Evolutionary conservation across 2,113 vertebrate genomes (phyloP).

Genomic region (Hepsetus odoe): DNA sequence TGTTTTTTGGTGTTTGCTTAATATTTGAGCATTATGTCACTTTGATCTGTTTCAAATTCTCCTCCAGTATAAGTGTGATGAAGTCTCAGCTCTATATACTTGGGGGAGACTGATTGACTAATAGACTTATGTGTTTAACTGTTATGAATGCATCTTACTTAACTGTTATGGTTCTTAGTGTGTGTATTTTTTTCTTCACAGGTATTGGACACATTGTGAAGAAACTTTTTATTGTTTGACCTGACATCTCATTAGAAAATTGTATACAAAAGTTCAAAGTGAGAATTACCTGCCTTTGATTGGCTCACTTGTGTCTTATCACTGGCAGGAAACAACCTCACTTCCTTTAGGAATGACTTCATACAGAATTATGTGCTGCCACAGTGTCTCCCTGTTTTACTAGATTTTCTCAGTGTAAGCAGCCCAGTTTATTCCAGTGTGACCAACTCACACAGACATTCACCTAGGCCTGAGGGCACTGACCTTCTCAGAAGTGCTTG

Average conservation of each 20-base stretch:
- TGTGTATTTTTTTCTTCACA: conserved; percentile 27
- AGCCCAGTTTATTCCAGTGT: conserved; percentile 14
- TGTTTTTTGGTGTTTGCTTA: conserved; percentile 55
- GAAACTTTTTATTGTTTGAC: neutral
- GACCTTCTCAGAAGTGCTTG: conserved; percentile 32
- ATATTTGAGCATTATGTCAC: conserved; percentile 58
- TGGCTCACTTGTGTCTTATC: conserved; percentile 56
- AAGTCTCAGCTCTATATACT: neutral
- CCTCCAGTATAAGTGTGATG: conserved; percentile 2
- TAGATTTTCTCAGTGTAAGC: conserved; percentile 27
- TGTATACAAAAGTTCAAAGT: neutral
- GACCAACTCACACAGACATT: conserved; percentile 21
- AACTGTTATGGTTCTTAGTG: neutral
- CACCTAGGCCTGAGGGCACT: conserved; percentile 20
- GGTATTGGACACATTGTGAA: conserved; percentile 2
- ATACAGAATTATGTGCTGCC: conserved; percentile 46
- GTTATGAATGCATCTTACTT: neutral
- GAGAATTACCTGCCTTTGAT: conserved; percentile 30
- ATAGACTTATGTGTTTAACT: neutral
- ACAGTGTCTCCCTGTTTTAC: conserved; percentile 48
- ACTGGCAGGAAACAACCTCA: conserved; percentile 47
- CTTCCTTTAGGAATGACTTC: conserved; percentile 54
- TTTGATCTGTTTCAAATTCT: conserved; percentile 37
- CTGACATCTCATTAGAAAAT: neutral
- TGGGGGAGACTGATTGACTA: conserved; percentile 16